A percentile compares a stretch with the other conserved stretches of the same genome.
Evolutionary conservation across 2,888 invertebrate species (phyloP).

Genomic region (Leucophenga montana): DNA sequence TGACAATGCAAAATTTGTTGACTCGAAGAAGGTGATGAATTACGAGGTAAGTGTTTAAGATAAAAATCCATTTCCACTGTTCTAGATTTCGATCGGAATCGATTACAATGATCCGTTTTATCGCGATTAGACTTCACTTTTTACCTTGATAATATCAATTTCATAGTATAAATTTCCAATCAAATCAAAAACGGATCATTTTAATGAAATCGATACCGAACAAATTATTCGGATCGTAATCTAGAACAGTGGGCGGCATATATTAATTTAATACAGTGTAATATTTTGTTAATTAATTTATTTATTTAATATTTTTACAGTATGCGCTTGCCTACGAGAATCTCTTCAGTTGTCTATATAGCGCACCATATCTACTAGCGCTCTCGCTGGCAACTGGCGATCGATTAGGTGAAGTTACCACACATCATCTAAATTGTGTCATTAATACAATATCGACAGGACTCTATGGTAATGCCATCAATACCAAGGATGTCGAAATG

Average conservation of each 20-base stretch:
- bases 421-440: conserved; percentile 68
- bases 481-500: conserved; percentile 83
- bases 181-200: too few species aligned
- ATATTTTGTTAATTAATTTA: conserved; percentile 28
- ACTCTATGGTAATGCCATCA: conserved; percentile 82
- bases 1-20: conserved; percentile 80
- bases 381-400: conserved; percentile 81
- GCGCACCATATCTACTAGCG: conserved; percentile 81
- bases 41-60: conserved; percentile 81
- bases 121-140: too few species aligned
- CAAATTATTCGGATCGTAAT: too few species aligned
- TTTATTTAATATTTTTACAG: conserved; percentile 57
- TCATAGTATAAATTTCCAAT: too few species aligned
- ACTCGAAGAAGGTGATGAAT: conserved; percentile 87
- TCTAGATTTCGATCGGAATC: too few species aligned
- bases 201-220: too few species aligned
- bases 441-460: conserved; percentile 76
- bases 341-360: conserved; percentile 80
- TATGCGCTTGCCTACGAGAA: conserved; percentile 80
- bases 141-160: too few species aligned
- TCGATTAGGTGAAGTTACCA: conserved; percentile 72
- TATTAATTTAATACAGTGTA: too few species aligned
- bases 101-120: too few species aligned
- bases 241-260: too few species aligned
- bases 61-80: too few species aligned